A percentile compares a stretch with the other conserved stretches of the same genome.
phyloP scores from a whole-genome alignment of 2,888 invertebrate genomes.

The Bombylius discolor region DNA sequence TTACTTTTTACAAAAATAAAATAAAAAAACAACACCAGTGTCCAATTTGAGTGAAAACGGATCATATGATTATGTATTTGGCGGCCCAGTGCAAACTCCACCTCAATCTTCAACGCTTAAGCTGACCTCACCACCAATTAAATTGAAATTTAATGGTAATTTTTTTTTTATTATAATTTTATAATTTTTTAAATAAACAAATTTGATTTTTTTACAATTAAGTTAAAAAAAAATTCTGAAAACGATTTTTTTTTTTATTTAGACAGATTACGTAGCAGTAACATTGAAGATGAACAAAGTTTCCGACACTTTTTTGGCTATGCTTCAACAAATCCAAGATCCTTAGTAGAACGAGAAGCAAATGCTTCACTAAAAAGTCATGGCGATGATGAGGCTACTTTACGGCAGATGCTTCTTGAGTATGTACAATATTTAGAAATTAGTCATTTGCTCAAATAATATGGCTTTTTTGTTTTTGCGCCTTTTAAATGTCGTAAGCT shows the following conservation, averaged over 20 bases:
- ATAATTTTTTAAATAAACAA: background rate
- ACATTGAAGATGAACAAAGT: slow-evolving; percentile 33
- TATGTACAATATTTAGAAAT: slow-evolving; percentile 38
- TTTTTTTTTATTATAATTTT: slow-evolving; percentile 5
- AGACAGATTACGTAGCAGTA: slow-evolving; percentile 31
- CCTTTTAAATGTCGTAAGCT: too few species aligned
- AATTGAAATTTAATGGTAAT: slow-evolving; percentile 37
- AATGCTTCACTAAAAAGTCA: slow-evolving; percentile 37
- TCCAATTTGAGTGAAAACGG: slow-evolving; percentile 38
- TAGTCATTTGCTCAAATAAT: too few species aligned
- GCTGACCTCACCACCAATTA: slow-evolving; percentile 39
- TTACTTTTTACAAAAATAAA: background rate
- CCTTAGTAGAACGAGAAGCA: slow-evolving; percentile 34
- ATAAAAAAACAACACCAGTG: slow-evolving; percentile 21
- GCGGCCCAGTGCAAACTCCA: slow-evolving; percentile 38
- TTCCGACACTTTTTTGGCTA: slow-evolving; percentile 37
- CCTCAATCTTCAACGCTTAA: slow-evolving; percentile 36
- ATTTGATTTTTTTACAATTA: background rate
- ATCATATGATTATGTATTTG: slow-evolving; percentile 40
- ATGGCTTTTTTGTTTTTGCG: too few species aligned
- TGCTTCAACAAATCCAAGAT: slow-evolving; percentile 35
- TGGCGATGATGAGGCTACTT: slow-evolving; percentile 79
- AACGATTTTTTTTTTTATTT: background rate
- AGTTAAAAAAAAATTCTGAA: too few species aligned
- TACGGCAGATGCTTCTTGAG: slow-evolving; percentile 91